A percentile compares a stretch with the other conserved stretches of the same genome.
Conservation (phyloP, 2,888 invertebrate genomes). For the Chromoteleia sp. region DNA sequence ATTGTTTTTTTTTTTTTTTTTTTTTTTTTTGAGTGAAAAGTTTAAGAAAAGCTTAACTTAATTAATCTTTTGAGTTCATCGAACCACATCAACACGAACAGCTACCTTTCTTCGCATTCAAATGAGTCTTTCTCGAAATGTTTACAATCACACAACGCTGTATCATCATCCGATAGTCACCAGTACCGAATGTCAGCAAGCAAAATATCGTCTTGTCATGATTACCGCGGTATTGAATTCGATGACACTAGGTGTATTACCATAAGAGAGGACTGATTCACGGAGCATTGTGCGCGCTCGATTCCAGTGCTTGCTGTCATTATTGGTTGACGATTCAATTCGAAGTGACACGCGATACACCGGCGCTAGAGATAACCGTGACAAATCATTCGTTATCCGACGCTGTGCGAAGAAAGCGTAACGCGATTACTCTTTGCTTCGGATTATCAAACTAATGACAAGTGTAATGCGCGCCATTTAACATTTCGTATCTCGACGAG, state of each 20-base stretch:
- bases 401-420: slow-evolving; percentile 48
- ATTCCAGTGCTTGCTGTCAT: too few relatives aligned
- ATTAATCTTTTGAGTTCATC: too few relatives aligned
- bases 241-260: slow-evolving; percentile 21
- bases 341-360: slow-evolving; percentile 5
- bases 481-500: slow-evolving; percentile 25
- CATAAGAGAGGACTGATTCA: slow-evolving; percentile 10
- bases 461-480: slow-evolving; percentile 32
- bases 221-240: slow-evolving; percentile 13
- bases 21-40: too few relatives aligned
- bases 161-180: slow-evolving; percentile 1
- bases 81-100: too few relatives aligned
- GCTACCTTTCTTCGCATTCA: too few relatives aligned
- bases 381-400: slow-evolving; percentile 36
- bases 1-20: too few relatives aligned
- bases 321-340: slow-evolving; percentile 33
- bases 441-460: slow-evolving; percentile 39
- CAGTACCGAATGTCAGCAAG: slow-evolving; percentile 21
- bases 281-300: too few relatives aligned
- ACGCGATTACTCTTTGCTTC: slow-evolving; percentile 35
- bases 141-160: neutral
- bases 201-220: slow-evolving; percentile 32
- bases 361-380: slow-evolving; percentile 17
- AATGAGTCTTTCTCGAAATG: too few relatives aligned
- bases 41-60: too few relatives aligned